A percentile compares a stretch with the other conserved stretches of the same genome.
These are phyloP conservation scores for Tinamus major DNA, from an alignment of 2,797 vertebrate genomes.

Conservation along the genomic window DNA sequence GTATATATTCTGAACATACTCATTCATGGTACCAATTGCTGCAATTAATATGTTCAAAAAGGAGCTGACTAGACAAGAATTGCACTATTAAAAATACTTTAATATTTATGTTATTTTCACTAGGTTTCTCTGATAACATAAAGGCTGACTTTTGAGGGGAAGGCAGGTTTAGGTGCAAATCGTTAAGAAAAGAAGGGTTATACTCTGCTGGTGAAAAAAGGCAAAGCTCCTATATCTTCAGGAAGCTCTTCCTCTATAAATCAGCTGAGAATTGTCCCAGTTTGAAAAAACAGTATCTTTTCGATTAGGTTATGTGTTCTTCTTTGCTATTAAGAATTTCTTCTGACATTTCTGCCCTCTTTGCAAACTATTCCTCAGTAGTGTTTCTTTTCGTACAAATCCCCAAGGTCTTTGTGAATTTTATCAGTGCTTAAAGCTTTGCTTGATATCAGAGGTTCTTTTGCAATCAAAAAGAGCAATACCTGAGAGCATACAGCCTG, in stretches of 20 bases:
- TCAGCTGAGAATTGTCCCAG: not conserved
- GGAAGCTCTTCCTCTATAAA: not conserved
- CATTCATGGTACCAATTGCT: not conserved
- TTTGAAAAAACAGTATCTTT: not conserved
- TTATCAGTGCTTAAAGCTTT: not conserved
- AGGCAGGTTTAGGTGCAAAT: not conserved
- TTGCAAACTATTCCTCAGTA: not conserved
- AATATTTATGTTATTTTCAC: not conserved
- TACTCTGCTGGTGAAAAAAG: not conserved
- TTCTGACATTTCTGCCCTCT: not conserved
- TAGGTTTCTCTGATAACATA: not conserved
- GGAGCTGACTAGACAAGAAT: not conserved
- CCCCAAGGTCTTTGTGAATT: not conserved
- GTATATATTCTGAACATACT: not conserved
- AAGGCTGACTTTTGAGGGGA: not conserved
- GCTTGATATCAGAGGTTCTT: not conserved
- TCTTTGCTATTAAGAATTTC: not conserved
- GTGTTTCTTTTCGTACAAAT: not conserved
- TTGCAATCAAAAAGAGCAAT: not conserved
- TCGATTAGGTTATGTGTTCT: not conserved
- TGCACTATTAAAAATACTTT: not conserved
- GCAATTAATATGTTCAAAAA: not conserved
- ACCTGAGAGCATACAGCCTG: rapidly evolving
- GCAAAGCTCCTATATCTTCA: not conserved
- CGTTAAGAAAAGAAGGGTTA: not conserved